phyloP scores from a whole-genome alignment of 1,140 invertebrate genomes.

The Gryon sp. region DNA sequence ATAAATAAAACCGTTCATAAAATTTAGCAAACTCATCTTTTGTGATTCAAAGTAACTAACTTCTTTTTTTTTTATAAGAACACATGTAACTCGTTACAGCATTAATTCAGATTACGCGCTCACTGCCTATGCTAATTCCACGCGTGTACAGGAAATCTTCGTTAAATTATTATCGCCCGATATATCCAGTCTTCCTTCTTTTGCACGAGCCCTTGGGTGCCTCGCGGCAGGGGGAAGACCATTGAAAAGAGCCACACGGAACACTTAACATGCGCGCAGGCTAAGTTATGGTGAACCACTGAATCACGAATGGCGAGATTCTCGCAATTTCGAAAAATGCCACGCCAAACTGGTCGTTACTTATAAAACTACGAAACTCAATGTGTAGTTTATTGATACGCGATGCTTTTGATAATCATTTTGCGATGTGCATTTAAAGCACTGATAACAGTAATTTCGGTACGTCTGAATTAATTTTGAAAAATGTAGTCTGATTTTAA shows the following conservation, averaged over 20 bases:
- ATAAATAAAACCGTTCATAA: background rate
- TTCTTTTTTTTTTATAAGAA: slow-evolving; percentile 51
- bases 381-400: slow-evolving; percentile 3
- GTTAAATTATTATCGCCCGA: slow-evolving; percentile 63
- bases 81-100: slow-evolving; percentile 69
- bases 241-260: slow-evolving; percentile 52
- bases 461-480: too few species aligned
- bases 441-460: too few species aligned
- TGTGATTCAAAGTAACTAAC: background rate
- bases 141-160: slow-evolving; percentile 74
- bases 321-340: slow-evolving; percentile 45
- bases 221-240: slow-evolving; percentile 43
- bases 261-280: slow-evolving; percentile 60
- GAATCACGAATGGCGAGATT: slow-evolving; percentile 55
- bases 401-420: slow-evolving; percentile 4
- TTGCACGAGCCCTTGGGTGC: slow-evolving; percentile 54
- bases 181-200: slow-evolving; percentile 58
- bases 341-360: slow-evolving; percentile 27
- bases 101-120: slow-evolving; percentile 72
- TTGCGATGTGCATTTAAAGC: background rate
- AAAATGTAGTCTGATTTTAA: too few species aligned
- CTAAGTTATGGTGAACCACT: slow-evolving; percentile 64
- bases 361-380: slow-evolving; percentile 20
- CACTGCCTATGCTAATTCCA: slow-evolving; percentile 73
- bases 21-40: background rate